Evolutionary conservation across 2,797 vertebrate species (phyloP).

Genomic region (Sphenodon punctatus): DNA sequence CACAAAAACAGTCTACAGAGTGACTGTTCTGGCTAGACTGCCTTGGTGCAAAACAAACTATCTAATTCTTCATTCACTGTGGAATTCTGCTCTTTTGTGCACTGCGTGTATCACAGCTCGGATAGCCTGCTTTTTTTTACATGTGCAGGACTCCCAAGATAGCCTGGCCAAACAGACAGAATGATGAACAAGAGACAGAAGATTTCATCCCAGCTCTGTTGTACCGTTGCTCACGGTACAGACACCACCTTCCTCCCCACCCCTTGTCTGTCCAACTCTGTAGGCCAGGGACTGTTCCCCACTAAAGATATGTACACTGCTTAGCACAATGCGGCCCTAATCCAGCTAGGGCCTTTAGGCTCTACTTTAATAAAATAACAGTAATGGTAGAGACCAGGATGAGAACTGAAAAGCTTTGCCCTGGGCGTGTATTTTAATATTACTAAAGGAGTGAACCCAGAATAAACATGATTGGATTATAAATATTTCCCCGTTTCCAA

Average conservation of each 20-base stretch:
- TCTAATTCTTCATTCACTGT: neutral
- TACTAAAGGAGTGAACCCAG: neutral
- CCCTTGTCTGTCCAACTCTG: too few species aligned
- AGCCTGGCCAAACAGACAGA: too few species aligned
- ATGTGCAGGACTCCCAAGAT: too few species aligned
- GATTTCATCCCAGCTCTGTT: too few species aligned
- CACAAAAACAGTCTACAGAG: neutral
- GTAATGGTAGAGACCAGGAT: neutral
- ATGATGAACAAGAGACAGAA: too few species aligned
- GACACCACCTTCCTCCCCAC: too few species aligned
- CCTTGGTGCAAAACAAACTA: neutral
- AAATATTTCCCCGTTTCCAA: neutral
- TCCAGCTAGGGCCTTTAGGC: neutral
- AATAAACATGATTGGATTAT: constrained; percentile 20
- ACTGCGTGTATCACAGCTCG: neutral
- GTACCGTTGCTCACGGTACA: too few species aligned
- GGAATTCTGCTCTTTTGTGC: neutral
- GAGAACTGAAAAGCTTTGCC: neutral
- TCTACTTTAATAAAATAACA: neutral
- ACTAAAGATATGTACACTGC: too few species aligned
- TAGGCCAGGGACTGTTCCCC: too few species aligned
- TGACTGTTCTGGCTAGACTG: neutral
- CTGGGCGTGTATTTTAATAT: neutral
- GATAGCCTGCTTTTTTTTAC: too few species aligned
- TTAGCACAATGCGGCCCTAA: neutral